These are phyloP conservation scores for Ochropleura leucogaster DNA, from an alignment of 2,888 invertebrate genomes.

Conservation along the genomic window DNA sequence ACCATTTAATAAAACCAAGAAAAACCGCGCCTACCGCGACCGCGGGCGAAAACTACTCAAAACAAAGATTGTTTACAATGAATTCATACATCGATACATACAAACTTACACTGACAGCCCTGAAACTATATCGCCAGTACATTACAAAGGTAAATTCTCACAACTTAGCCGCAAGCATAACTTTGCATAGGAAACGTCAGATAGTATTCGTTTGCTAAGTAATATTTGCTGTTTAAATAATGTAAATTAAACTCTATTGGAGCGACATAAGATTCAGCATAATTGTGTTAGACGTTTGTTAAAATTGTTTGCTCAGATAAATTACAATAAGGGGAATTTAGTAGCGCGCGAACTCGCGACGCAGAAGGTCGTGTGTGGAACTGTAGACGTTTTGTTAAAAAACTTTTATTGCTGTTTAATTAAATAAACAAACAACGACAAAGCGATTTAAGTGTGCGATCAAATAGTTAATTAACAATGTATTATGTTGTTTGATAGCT, in stretches of 20 bases:
- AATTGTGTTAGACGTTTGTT: background rate
- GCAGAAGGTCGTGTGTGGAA: conserved; percentile 57
- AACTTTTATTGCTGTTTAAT: conserved; percentile 11
- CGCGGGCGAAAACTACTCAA: conserved; percentile 26
- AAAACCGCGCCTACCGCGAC: background rate
- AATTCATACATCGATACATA: conserved; percentile 42
- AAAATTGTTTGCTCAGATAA: conserved; percentile 36
- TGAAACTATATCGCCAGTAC: conserved; percentile 32
- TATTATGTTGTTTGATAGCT: conserved; percentile 13
- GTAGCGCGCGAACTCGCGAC: conserved; percentile 83
- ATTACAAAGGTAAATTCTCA: conserved; percentile 48
- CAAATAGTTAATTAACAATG: background rate
- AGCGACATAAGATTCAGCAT: conserved; percentile 18
- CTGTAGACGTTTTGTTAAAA: background rate
- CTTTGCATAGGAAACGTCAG: conserved; percentile 64
- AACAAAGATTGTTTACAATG: conserved; percentile 64
- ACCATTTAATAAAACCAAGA: conserved; percentile 8
- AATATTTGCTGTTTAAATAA: conserved; percentile 13
- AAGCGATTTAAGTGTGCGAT: background rate
- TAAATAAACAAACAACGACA: conserved; percentile 7
- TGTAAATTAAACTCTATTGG: conserved; percentile 41
- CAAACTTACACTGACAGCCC: conserved; percentile 56
- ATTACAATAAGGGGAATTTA: conserved; percentile 62
- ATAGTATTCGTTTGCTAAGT: conserved; percentile 47
- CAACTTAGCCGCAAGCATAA: conserved; percentile 53